Conservation (phyloP, 2,797 vertebrate genomes). For the Muraenolepis orangiensis region DNA sequence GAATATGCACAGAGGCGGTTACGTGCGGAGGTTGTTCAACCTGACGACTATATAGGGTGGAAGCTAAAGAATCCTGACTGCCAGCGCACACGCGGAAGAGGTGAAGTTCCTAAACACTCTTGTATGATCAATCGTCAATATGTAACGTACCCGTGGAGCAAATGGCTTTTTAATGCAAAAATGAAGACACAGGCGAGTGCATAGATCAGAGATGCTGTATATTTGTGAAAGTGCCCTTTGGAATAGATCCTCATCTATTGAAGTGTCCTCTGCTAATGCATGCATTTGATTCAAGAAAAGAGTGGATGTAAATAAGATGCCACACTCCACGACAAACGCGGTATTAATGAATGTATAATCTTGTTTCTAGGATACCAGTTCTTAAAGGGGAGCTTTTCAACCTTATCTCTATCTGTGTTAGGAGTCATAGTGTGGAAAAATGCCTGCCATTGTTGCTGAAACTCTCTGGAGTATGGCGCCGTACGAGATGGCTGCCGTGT, state of each 20-base stretch:
- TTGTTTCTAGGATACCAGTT: neutral
- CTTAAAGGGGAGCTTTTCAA: too few species aligned
- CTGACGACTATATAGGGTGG: neutral
- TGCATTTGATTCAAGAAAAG: neutral
- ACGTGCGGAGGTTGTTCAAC: neutral
- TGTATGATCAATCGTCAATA: neutral
- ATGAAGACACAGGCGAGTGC: neutral
- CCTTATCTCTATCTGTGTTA: too few species aligned
- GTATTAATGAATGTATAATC: neutral
- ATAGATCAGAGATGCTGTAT: neutral
- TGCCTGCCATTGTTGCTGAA: too few species aligned
- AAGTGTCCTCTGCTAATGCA: neutral
- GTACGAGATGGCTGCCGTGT: too few species aligned
- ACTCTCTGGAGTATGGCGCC: too few species aligned
- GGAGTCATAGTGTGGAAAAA: too few species aligned
- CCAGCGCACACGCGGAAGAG: too few species aligned
- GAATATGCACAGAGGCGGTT: neutral
- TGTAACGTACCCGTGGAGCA: neutral
- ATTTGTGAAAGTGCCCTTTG: neutral
- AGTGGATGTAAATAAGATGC: neutral
- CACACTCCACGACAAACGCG: neutral
- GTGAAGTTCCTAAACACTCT: too few species aligned
- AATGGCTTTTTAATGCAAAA: neutral
- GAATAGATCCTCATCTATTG: neutral
- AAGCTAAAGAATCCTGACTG: neutral